Evolutionary conservation across 2,113 vertebrate species (phyloP).

Genomic region (Neolamprologus kungweensis): DNA sequence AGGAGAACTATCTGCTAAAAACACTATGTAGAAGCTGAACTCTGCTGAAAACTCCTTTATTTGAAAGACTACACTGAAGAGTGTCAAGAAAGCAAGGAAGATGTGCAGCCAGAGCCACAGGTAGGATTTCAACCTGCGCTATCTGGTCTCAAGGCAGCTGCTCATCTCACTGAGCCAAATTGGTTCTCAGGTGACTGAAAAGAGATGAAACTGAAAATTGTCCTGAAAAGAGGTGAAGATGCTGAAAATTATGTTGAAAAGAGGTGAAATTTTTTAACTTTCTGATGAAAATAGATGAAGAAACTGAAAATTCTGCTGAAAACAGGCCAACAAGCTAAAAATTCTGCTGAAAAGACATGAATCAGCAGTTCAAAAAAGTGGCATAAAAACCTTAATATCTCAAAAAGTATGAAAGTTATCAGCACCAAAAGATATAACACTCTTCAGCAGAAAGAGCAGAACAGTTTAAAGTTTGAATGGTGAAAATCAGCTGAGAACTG

Average conservation of each 20-base stretch:
- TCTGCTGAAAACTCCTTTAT: neutral
- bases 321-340: no score
- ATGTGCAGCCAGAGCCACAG: neutral
- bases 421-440: no score
- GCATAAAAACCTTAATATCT: no score
- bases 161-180: neutral
- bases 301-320: no score
- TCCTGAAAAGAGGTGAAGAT: neutral
- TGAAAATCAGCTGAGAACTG: accelerated
- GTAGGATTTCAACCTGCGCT: accelerated
- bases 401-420: no score
- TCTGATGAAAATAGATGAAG: no score
- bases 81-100: neutral
- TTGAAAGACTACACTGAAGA: neutral
- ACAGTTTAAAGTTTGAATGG: no score
- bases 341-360: no score
- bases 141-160: accelerated
- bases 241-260: neutral
- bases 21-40: neutral
- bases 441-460: no score
- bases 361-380: no score
- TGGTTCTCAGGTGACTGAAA: neutral
- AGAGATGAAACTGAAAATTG: neutral
- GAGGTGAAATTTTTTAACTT: no score
- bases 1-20: neutral